Conservation (phyloP, 2,888 invertebrate species). For the Spisula subtruncata region DNA sequence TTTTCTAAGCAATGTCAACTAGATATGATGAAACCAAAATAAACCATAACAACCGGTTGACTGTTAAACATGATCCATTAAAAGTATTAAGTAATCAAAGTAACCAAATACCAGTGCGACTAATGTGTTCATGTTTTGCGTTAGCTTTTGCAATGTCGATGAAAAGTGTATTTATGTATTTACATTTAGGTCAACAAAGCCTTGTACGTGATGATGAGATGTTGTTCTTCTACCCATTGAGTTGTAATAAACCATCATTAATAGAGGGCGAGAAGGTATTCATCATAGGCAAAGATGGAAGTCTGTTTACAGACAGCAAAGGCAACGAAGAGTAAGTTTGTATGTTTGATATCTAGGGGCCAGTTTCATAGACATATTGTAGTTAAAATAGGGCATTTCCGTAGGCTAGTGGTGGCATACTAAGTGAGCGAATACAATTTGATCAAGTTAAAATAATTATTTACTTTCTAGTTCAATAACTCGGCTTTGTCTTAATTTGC, state of each 20-base stretch:
- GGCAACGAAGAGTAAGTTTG: neutral
- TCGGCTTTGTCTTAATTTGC: too few relatives aligned
- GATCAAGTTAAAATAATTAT: neutral
- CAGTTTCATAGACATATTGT: neutral
- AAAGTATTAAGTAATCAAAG: neutral
- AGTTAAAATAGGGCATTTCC: too few relatives aligned
- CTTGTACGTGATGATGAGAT: neutral
- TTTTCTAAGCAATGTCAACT: too few relatives aligned
- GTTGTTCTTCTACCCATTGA: neutral
- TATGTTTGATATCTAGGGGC: neutral
- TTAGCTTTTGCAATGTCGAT: neutral
- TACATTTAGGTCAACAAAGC: neutral
- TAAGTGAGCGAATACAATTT: too few relatives aligned
- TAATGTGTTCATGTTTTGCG: neutral
- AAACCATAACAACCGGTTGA: neutral
- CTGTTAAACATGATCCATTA: neutral
- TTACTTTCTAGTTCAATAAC: too few relatives aligned
- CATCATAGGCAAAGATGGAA: slow-evolving; percentile 32
- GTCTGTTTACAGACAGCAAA: neutral
- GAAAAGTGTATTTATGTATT: neutral
- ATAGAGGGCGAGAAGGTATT: neutral
- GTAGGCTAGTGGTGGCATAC: too few relatives aligned
- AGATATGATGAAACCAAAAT: neutral
- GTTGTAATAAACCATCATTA: neutral
- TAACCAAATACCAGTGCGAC: too few relatives aligned